Conservation (phyloP, 2,888 invertebrate species). For the Dryomyza anilis region DNA sequence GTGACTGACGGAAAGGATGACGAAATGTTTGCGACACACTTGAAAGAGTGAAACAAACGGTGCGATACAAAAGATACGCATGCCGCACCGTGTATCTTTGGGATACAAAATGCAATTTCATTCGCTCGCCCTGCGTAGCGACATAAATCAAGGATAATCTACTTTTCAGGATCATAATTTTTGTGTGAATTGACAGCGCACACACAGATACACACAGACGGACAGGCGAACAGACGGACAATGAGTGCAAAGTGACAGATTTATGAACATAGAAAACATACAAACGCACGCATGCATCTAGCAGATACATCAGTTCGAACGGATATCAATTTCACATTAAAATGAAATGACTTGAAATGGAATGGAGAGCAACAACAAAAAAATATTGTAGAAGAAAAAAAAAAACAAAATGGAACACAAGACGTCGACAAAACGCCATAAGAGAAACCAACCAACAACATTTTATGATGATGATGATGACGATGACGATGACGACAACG, state of each 20-base stretch:
- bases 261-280: constrained; percentile 47
- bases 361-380: constrained; percentile 22
- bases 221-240: no score
- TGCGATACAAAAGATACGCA: constrained; percentile 11
- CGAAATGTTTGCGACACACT: neutral
- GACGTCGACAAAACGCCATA: no score
- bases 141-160: constrained; percentile 62
- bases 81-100: constrained; percentile 17
- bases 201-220: constrained; percentile 18
- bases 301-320: constrained; percentile 36
- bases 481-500: constrained; percentile 37
- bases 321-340: constrained; percentile 59
- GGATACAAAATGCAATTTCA: constrained; percentile 43
- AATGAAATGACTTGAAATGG: constrained; percentile 30
- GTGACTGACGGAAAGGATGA: neutral
- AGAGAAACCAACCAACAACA: no score
- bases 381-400: neutral
- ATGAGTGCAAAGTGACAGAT: constrained; percentile 56
- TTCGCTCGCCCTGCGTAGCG: constrained; percentile 36
- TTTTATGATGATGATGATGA: no score
- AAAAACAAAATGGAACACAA: no score
- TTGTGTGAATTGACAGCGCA: constrained; percentile 59
- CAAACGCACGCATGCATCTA: constrained; percentile 20
- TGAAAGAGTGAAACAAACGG: constrained; percentile 11
- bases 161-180: constrained; percentile 62